Conservation (phyloP, 2,113 vertebrate species). For the Dicentrarchus labrax region DNA sequence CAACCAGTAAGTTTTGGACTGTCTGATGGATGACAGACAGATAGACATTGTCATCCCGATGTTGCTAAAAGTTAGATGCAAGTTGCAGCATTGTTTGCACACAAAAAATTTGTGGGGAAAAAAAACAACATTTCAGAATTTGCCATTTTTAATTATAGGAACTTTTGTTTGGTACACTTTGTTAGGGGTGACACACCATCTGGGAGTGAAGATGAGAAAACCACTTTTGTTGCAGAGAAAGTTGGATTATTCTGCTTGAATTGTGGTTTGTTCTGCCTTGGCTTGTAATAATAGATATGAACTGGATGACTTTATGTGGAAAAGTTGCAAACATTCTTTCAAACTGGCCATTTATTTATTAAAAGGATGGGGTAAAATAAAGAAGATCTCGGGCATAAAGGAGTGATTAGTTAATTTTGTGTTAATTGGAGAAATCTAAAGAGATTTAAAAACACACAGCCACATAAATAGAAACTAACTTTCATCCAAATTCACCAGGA, state of each 20-base stretch:
- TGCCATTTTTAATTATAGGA: background rate
- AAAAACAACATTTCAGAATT: background rate
- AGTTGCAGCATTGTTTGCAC: background rate
- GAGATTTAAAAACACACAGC: background rate
- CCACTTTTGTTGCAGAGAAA: conserved; percentile 11
- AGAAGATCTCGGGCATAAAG: no score
- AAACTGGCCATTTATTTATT: background rate
- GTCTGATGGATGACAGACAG: no score
- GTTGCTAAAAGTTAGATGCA: background rate
- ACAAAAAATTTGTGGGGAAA: no score
- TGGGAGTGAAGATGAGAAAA: background rate
- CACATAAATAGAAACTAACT: background rate
- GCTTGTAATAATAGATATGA: background rate
- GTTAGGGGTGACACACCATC: background rate
- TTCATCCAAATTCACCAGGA: background rate
- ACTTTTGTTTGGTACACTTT: background rate
- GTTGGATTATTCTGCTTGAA: background rate
- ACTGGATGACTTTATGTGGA: conserved; percentile 15
- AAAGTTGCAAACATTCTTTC: background rate
- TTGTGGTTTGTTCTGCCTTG: conserved; percentile 12
- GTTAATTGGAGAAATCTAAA: background rate
- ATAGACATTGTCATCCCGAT: no score
- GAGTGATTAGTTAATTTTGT: background rate
- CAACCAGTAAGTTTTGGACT: background rate
- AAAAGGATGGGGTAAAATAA: background rate